Conservation (phyloP, 2,888 invertebrate genomes). For the Caenorhabditis imperialis region DNA sequence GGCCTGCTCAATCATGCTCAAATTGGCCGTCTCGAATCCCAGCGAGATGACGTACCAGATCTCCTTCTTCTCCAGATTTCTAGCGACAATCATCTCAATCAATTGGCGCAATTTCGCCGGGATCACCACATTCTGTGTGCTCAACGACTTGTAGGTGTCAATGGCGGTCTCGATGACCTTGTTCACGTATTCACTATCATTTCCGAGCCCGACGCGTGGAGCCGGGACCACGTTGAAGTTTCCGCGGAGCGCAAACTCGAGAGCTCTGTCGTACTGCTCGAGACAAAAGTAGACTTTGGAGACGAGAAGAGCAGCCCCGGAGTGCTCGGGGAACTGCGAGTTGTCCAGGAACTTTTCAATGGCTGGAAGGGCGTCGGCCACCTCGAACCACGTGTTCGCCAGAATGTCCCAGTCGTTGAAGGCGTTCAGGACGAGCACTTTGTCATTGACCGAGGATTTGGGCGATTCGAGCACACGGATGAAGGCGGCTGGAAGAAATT, state of each 20-base stretch:
- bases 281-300: slow-evolving; percentile 53
- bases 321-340: slow-evolving; percentile 31
- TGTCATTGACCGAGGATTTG: slow-evolving; percentile 21
- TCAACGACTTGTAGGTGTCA: slow-evolving; percentile 36
- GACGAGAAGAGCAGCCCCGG: slow-evolving; percentile 39
- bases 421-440: slow-evolving; percentile 40
- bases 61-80: slow-evolving; percentile 48
- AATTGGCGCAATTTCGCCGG: slow-evolving; percentile 16
- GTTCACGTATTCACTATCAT: slow-evolving; percentile 49
- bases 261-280: slow-evolving; percentile 49
- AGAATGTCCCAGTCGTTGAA: slow-evolving; percentile 55
- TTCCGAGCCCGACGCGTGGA: slow-evolving; percentile 29
- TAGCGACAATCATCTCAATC: slow-evolving; percentile 39
- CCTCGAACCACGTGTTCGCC: slow-evolving; percentile 52
- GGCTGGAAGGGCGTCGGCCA: slow-evolving; percentile 48
- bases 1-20: slow-evolving; percentile 95
- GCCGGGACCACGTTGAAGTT: slow-evolving; percentile 51
- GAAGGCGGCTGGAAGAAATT: slow-evolving; percentile 30
- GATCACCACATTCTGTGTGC: not conserved
- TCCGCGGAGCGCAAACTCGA: slow-evolving; percentile 47
- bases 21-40: slow-evolving; percentile 93
- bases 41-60: slow-evolving; percentile 86
- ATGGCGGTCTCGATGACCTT: slow-evolving; percentile 50
- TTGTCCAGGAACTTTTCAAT: slow-evolving; percentile 38
- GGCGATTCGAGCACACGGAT: slow-evolving; percentile 51